These are phyloP conservation scores for Rhizoglyphus robini DNA, from an alignment of 1,140 invertebrate genomes.

Conservation along the genomic window DNA sequence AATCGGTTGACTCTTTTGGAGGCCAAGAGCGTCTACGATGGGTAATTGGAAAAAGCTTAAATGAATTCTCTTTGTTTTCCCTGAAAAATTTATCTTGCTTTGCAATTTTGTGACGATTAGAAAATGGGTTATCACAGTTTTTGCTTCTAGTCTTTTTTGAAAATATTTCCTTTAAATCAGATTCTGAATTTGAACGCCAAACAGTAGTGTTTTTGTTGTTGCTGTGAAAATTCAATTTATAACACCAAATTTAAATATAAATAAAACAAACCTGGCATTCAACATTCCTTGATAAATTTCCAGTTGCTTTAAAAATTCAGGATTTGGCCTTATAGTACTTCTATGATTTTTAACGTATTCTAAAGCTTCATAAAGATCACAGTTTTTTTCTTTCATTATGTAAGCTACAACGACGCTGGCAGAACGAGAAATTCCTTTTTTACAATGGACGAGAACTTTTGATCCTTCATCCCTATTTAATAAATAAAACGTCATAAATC, in stretches of 20 bases:
- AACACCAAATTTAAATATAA: neutral
- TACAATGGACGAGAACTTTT: constrained; percentile 70
- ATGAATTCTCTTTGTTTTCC: constrained; percentile 3
- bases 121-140: constrained; percentile 18
- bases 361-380: constrained; percentile 59
- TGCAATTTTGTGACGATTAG: constrained; percentile 11
- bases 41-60: constrained; percentile 20
- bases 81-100: neutral
- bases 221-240: constrained; percentile 25
- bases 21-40: constrained; percentile 63
- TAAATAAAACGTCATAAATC: neutral
- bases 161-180: constrained; percentile 40
- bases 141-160: constrained; percentile 16
- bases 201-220: constrained; percentile 73
- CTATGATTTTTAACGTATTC: constrained; percentile 20
- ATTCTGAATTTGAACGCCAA: constrained; percentile 75
- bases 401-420: constrained; percentile 71
- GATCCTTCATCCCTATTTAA: constrained; percentile 46
- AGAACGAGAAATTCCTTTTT: constrained; percentile 73
- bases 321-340: constrained; percentile 20
- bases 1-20: constrained; percentile 36
- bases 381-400: constrained; percentile 63
- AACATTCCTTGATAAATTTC: constrained; percentile 84
- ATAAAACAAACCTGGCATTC: constrained; percentile 62
- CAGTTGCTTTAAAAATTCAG: constrained; percentile 32